A percentile compares a stretch with the other conserved stretches of the same genome.
Evolutionary conservation across 2,888 invertebrate genomes (phyloP).

Genomic region (Macroteleia sp.): DNA sequence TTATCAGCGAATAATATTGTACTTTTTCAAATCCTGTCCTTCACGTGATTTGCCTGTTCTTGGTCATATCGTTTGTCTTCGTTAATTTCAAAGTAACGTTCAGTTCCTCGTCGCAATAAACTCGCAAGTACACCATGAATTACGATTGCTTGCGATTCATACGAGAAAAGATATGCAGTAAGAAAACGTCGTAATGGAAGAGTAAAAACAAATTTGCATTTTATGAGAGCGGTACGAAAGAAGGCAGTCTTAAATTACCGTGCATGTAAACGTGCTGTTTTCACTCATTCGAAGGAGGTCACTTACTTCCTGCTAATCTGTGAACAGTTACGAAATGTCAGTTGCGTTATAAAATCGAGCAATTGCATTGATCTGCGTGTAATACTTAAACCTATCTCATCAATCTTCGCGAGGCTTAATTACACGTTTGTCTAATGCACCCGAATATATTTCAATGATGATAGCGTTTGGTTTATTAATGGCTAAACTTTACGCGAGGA

Average conservation of each 20-base stretch:
- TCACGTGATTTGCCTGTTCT: too few relatives aligned
- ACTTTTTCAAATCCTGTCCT: too few relatives aligned
- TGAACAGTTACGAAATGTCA: constrained; percentile 40
- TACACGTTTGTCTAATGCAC: constrained; percentile 38
- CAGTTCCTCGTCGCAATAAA: too few relatives aligned
- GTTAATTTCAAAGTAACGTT: too few relatives aligned
- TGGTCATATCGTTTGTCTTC: too few relatives aligned
- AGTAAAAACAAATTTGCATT: constrained; percentile 50
- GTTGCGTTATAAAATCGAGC: constrained; percentile 37
- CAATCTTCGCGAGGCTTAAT: constrained; percentile 47
- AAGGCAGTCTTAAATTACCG: constrained; percentile 38
- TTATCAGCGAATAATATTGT: too few relatives aligned
- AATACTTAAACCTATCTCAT: constrained; percentile 42
- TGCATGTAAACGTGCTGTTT: constrained; percentile 45
- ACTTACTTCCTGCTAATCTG: constrained; percentile 39
- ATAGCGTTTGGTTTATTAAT: constrained; percentile 49
- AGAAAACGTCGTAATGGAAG: constrained; percentile 19
- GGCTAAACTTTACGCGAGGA: constrained; percentile 39
- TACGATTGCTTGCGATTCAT: constrained; percentile 13
- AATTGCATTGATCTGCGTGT: constrained; percentile 40
- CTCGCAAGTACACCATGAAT: too few relatives aligned
- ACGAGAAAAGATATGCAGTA: constrained; percentile 23
- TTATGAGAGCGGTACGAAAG: constrained; percentile 29
- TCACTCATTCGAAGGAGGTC: constrained; percentile 36
- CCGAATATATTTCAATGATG: constrained; percentile 53